Evolutionary conservation across 2,888 invertebrate species (phyloP).

Genomic region (Choreutis nemorana): DNA sequence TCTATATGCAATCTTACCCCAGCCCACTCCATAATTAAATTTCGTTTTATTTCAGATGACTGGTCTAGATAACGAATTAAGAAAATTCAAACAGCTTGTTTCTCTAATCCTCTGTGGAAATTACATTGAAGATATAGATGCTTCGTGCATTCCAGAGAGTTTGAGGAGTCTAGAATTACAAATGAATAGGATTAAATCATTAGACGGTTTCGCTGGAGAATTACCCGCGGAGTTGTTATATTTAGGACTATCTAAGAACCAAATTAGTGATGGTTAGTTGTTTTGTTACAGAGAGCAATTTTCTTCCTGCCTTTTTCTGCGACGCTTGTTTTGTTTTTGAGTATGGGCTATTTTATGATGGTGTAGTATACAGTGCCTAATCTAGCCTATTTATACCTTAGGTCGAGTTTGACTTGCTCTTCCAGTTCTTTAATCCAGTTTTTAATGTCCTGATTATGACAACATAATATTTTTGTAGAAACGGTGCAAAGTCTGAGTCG

Average conservation of each 20-base stretch:
- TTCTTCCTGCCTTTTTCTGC: no score
- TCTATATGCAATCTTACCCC: no score
- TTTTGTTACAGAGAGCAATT: no score
- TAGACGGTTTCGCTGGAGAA: conserved; percentile 29
- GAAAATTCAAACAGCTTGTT: conserved; percentile 37
- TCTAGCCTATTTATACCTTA: no score
- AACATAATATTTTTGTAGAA: conserved; percentile 27
- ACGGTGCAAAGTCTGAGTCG: conserved; percentile 18
- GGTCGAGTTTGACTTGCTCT: not conserved
- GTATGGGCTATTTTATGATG: not conserved
- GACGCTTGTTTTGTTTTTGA: not conserved
- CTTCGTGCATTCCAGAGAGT: conserved; percentile 35
- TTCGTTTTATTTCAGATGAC: conserved; percentile 42
- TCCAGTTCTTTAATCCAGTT: not conserved
- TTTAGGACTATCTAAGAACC: conserved; percentile 61
- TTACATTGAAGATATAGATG: conserved; percentile 29
- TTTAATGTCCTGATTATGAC: conserved; percentile 3
- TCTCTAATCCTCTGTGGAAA: conserved; percentile 55
- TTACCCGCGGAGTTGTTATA: conserved; percentile 46
- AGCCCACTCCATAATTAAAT: no score
- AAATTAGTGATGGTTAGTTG: no score
- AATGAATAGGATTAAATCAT: conserved; percentile 43
- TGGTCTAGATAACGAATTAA: conserved; percentile 38
- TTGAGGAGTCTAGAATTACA: conserved; percentile 55
- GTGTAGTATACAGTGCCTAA: no score